A percentile compares a stretch with the other conserved stretches of the same genome.
Evolutionary conservation across 2,113 vertebrate species (phyloP).

Genomic region (Ibidorhyncha struthersii): DNA sequence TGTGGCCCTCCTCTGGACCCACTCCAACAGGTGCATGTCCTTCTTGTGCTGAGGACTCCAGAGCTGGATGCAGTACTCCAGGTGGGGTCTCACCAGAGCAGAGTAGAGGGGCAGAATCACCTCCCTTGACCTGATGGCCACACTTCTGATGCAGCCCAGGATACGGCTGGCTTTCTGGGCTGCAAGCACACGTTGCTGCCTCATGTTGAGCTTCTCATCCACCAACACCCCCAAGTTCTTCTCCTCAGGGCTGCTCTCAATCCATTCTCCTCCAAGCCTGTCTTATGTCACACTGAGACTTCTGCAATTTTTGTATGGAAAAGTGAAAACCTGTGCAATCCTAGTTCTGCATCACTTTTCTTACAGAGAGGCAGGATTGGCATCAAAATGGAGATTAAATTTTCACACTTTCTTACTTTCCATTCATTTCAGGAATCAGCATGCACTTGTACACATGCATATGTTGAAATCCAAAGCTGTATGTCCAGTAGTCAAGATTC

Average conservation of each 20-base stretch:
- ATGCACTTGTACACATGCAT: neutral
- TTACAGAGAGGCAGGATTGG: neutral
- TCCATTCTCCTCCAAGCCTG: neutral
- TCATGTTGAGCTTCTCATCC: too few species aligned
- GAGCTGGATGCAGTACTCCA: neutral
- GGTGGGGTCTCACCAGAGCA: neutral
- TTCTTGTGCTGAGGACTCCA: neutral
- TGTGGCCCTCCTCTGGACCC: neutral
- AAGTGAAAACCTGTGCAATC: neutral
- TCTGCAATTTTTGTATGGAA: neutral
- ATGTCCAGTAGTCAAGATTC: neutral
- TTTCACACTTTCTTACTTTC: neutral
- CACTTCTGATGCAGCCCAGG: neutral
- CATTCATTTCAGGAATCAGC: neutral
- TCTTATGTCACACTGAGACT: neutral
- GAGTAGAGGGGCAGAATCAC: neutral
- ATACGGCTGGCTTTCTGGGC: neutral
- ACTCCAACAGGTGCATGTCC: neutral
- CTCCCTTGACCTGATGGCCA: neutral
- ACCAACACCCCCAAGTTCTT: neutral
- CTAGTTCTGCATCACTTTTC: neutral
- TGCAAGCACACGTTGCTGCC: too few species aligned
- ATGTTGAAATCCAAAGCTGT: neutral
- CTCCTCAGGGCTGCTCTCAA: neutral
- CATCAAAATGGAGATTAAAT: neutral